Percentiles rank a stretch among this genome's conserved stretches.
These are phyloP conservation scores for Toxostoma redivivum DNA, from an alignment of 2,113 vertebrate species.

Conservation along the genomic window DNA sequence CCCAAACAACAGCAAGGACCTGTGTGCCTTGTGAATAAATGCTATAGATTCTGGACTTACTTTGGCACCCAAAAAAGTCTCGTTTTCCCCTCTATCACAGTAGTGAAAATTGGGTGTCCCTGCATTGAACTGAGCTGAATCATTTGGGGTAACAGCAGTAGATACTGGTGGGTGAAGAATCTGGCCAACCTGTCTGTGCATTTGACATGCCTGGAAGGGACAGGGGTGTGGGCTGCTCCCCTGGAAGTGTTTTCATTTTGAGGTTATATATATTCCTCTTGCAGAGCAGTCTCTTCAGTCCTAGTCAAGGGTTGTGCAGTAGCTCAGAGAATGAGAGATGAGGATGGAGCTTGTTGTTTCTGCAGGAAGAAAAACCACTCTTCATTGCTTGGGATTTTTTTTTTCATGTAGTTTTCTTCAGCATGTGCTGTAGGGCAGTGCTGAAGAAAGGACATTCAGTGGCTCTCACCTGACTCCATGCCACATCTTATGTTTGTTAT, in stretches of 20 bases:
- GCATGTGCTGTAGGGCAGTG: neutral
- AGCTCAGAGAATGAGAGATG: neutral
- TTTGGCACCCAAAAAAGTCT: neutral
- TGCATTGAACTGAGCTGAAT: neutral
- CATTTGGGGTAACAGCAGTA: neutral
- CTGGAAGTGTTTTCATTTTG: neutral
- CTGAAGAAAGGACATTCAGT: neutral
- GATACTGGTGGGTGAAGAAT: neutral
- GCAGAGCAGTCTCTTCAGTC: neutral
- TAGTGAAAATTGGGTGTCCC: neutral
- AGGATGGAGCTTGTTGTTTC: neutral
- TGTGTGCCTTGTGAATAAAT: neutral
- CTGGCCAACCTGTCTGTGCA: neutral
- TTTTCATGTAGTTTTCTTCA: neutral
- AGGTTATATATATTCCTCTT: neutral
- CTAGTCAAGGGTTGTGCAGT: neutral
- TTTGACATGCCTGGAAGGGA: neutral
- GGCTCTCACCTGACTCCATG: neutral
- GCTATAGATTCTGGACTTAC: neutral
- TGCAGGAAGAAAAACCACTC: neutral
- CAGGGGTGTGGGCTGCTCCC: neutral
- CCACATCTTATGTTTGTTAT: accelerated
- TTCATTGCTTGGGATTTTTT: neutral
- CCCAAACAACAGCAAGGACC: neutral
- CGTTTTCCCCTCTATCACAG: neutral